phyloP scores from a whole-genome alignment of 2,797 vertebrate genomes.

The Nasua narica region DNA sequence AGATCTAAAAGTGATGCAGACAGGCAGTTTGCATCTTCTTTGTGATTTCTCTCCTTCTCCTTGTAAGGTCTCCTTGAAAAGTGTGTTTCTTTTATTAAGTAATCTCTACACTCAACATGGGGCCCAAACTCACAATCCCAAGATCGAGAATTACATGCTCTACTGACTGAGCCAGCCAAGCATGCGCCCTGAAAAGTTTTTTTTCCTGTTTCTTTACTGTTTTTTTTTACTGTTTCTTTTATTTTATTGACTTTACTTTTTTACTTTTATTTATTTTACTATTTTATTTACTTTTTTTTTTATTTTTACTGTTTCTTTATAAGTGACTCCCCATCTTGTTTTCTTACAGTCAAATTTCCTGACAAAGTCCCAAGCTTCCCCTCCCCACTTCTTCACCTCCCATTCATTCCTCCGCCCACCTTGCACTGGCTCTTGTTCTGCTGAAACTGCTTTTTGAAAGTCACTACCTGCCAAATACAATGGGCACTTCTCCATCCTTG shows the following conservation, averaged over 20 bases:
- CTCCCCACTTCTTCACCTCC: not conserved
- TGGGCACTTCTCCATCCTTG: not conserved
- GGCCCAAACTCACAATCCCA: not conserved
- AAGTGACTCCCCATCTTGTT: not conserved
- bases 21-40: not conserved
- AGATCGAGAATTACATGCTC: not conserved
- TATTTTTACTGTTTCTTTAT: not conserved
- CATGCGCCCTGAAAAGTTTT: not conserved
- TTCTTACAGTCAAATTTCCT: not conserved
- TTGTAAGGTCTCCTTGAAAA: not conserved
- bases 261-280: no score
- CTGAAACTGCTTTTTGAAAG: not conserved
- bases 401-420: not conserved
- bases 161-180: not conserved
- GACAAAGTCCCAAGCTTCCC: not conserved
- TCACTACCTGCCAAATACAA: slow-evolving; percentile 5
- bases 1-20: not conserved
- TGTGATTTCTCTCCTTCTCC: not conserved
- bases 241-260: no score
- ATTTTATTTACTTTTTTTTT: no score
- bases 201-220: not conserved
- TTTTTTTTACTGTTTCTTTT: not conserved
- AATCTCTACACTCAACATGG: not conserved
- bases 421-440: not conserved
- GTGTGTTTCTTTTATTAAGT: not conserved